Conservation (phyloP, 1,140 invertebrate species). For the Bombus turneri region DNA sequence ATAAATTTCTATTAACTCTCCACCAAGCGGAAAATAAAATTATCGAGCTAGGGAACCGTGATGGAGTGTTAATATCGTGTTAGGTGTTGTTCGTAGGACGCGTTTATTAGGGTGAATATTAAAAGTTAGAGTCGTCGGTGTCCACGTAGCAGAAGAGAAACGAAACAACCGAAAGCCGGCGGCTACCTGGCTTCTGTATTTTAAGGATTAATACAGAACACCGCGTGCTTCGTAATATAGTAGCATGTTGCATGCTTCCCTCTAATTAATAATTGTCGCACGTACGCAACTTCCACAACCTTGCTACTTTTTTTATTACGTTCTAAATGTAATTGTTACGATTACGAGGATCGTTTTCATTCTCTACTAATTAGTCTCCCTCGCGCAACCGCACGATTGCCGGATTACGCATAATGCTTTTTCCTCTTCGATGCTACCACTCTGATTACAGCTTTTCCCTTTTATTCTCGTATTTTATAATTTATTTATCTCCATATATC, state of each 20-base stretch:
- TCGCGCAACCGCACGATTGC: not conserved
- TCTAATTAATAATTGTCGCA: slow-evolving; percentile 47
- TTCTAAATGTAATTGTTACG: slow-evolving; percentile 10
- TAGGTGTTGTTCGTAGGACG: no score
- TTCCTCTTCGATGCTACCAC: not conserved
- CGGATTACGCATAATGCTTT: no score
- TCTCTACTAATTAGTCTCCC: slow-evolving; percentile 15
- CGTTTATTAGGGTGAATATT: slow-evolving; percentile 31
- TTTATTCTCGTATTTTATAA: not conserved
- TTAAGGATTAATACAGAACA: slow-evolving; percentile 26
- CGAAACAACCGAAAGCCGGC: not conserved
- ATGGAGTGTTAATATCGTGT: not conserved
- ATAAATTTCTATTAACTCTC: not conserved
- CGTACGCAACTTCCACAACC: not conserved
- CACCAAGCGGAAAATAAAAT: not conserved
- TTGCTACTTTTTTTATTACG: slow-evolving; percentile 15
- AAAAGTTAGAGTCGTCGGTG: slow-evolving; percentile 6
- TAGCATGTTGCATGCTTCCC: slow-evolving; percentile 27
- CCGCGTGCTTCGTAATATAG: slow-evolving; percentile 17
- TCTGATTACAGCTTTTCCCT: not conserved
- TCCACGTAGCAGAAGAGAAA: no score
- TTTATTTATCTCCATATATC: not conserved
- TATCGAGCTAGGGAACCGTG: not conserved
- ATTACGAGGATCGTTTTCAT: slow-evolving; percentile 21
- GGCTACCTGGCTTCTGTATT: slow-evolving; percentile 5